Evolutionary conservation across 2,113 vertebrate genomes (phyloP), one percentile per base, ranked within the genome.

Genomic region (Leuciscus idus): DNA sequence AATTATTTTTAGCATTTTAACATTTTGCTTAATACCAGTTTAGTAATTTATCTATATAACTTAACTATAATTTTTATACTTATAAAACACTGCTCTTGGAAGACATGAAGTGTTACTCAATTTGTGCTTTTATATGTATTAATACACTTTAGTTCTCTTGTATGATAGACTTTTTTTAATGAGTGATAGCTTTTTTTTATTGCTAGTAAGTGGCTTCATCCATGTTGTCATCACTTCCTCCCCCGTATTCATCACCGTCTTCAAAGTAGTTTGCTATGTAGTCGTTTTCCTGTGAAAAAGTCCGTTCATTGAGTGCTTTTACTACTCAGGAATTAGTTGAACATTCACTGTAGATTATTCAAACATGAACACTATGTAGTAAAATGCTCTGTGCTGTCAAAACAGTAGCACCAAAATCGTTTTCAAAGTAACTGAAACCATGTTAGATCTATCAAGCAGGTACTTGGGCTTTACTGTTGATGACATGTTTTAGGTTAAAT

Each of bases 221-320:
- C 94, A 96, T 95, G 15, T 96, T 96, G 80, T 97, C 96, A 2
- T 97, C 97, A 72, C 96, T 98, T 43, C 83, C 92, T 5, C 89
- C 94, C 26, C 76, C 96, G 81, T 95, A 97, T 70, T 96, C 96
- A 89, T 98, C 97, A 17, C 96, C 96, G 1, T 97, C 93, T 87
- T 98, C 97, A 84, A 99, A 98, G 90, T 96, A 96, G 2, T 90
- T 98, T 59, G 96, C 95, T 89, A 97, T 96, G 90, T 97, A 98
- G 92, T 98, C 94, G 74, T 98, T 98, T 77, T 96, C 96, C 97
- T 98, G 90, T 70, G 76, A 21, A 76, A 48, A 9, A 85, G 2
- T 19, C 19, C 21, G 78, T 62, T 74, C 75, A 77, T 2, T 52
- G 3, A 52, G 26, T 23, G 17, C 17, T 50, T 33, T 77, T 33